Evolutionary conservation across 1,140 invertebrate genomes (phyloP).

Genomic region (Andrena cerasifolii): DNA sequence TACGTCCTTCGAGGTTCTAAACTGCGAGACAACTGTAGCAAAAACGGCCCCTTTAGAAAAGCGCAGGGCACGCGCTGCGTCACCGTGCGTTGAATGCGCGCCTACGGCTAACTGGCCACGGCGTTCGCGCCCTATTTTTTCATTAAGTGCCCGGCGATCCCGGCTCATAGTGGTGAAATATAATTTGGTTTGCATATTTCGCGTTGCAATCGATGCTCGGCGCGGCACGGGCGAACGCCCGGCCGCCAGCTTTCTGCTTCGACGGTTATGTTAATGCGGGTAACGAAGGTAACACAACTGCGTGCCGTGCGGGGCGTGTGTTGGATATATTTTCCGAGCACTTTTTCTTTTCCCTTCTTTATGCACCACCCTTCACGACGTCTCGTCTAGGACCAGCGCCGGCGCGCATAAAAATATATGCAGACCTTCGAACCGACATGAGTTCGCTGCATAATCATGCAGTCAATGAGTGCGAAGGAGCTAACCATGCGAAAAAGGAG

Average conservation of each 20-base stretch:
- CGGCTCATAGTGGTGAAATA: slow-evolving; percentile 59
- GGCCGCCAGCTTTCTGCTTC: slow-evolving; percentile 69
- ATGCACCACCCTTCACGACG: slow-evolving; percentile 52
- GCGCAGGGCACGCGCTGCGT: too few species aligned
- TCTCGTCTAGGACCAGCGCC: slow-evolving; percentile 55
- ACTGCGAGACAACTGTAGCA: too few species aligned
- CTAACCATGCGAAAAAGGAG: slow-evolving; percentile 75
- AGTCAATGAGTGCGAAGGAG: slow-evolving; percentile 75
- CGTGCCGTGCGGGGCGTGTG: slow-evolving; percentile 32
- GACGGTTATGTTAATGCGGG: slow-evolving; percentile 67
- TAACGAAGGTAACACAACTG: slow-evolving; percentile 64
- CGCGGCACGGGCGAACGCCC: slow-evolving; percentile 62
- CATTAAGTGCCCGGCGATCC: slow-evolving; percentile 45
- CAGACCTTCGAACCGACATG: slow-evolving; percentile 55
- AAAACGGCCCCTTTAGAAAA: not conserved
- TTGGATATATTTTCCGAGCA: slow-evolving; percentile 57
- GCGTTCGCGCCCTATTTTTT: slow-evolving; percentile 42
- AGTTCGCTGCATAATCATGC: slow-evolving; percentile 74
- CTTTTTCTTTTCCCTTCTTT: slow-evolving; percentile 49
- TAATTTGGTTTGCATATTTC: slow-evolving; percentile 79
- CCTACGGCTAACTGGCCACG: too few species aligned
- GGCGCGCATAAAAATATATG: slow-evolving; percentile 71
- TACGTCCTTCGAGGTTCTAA: too few species aligned
- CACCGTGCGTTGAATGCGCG: too few species aligned
- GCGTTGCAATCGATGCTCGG: slow-evolving; percentile 72